phyloP scores from a whole-genome alignment of 2,797 vertebrate genomes.

The Valencia hispanica region DNA sequence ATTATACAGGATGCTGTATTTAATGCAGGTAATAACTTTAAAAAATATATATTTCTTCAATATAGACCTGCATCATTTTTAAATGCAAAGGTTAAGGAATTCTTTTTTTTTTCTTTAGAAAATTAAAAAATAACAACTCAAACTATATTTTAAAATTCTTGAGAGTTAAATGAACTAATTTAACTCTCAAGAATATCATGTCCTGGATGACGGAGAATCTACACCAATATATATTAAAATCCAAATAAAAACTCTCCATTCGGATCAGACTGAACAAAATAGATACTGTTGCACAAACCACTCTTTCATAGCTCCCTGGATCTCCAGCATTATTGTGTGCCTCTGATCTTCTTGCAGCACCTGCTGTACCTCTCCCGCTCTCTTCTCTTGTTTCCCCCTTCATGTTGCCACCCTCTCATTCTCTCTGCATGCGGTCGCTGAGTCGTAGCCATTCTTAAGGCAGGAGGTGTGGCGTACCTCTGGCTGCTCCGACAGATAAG shows the following conservation, averaged over 20 bases:
- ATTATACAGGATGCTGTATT: background rate
- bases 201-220: too few relatives aligned
- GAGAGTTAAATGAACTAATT: too few relatives aligned
- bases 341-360: constrained; percentile 30
- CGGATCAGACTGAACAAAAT: background rate
- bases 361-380: constrained; percentile 17
- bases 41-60: background rate
- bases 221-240: too few relatives aligned
- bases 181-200: too few relatives aligned
- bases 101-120: background rate
- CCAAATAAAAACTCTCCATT: background rate
- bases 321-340: constrained; percentile 1
- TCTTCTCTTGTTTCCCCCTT: constrained; percentile 13
- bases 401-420: constrained; percentile 53
- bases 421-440: constrained; percentile 53
- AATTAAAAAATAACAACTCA: background rate
- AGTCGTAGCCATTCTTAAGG: constrained; percentile 45
- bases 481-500: constrained; percentile 82
- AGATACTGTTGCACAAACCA: background rate
- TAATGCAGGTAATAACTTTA: background rate
- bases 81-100: background rate
- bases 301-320: constrained; percentile 1
- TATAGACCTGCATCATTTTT: background rate
- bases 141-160: background rate
- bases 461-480: constrained; percentile 60